Conservation (phyloP, 2,888 invertebrate genomes). For the Tetrapedia diversipes region DNA sequence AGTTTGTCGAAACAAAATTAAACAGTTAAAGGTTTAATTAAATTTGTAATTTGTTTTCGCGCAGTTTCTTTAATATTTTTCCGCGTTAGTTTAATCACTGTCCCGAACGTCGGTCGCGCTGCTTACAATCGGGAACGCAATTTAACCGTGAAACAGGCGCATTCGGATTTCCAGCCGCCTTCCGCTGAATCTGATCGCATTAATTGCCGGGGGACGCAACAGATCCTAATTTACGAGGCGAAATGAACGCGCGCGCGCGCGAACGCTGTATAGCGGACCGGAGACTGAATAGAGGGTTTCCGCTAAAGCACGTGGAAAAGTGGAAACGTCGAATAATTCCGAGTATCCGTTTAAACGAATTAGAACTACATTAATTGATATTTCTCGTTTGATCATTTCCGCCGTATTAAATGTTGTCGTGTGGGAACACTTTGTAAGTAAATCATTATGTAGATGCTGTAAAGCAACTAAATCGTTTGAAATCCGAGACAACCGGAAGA, state of each 20-base stretch:
- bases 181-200: slow-evolving; percentile 40
- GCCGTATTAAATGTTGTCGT: too few species aligned
- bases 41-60: too few species aligned
- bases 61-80: not conserved
- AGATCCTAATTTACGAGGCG: slow-evolving; percentile 40
- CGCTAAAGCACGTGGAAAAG: not conserved
- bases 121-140: slow-evolving; percentile 11
- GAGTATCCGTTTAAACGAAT: not conserved
- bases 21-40: too few species aligned
- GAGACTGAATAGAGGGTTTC: slow-evolving; percentile 1
- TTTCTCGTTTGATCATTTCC: not conserved
- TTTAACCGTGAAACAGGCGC: slow-evolving; percentile 24
- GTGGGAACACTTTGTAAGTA: too few species aligned
- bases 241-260: slow-evolving; percentile 31
- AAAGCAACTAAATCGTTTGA: too few species aligned
- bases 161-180: slow-evolving; percentile 21
- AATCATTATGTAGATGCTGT: too few species aligned
- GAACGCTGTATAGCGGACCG: not conserved
- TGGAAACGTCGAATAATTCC: not conserved
- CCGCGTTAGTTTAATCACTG: not conserved
- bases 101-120: slow-evolving; percentile 5
- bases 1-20: too few species aligned
- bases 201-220: slow-evolving; percentile 27
- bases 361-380: not conserved
- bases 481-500: too few species aligned